Base-by-base conservation (phyloP, 2,888 invertebrate species). In the Harmothoe impar region DNA sequence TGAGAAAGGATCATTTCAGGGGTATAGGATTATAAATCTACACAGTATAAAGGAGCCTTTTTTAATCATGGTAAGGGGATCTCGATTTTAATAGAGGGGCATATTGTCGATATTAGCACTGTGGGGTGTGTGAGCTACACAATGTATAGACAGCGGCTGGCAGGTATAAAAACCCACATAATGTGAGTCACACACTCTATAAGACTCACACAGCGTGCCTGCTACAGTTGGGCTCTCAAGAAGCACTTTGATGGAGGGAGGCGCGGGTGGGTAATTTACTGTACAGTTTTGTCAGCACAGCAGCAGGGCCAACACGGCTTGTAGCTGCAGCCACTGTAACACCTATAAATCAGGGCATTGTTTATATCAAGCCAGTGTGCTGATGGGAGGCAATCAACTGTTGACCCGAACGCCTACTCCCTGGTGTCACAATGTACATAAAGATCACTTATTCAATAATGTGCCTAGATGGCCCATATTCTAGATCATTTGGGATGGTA, bases 331-430 rank as follows among this genome's bases (percentile, higher is more conserved):
- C 81, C 35, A 17, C 81, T 33, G 81, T 35, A 81, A n/a, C 81
- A 81, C 23, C 81, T 81, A 81, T 81, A 81, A 81, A 81, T 81
- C 81, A 81, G 20, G 3, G 43, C 43, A 81, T 81, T 81, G 81
- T 81, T 81, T 81, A 81, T 81, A 81, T 33, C 81, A 33, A 43
- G 81, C 35, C 43, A 43, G 81, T 17, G 81, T 35, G 81, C 15
- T 81, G 81, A 81, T 81, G 81, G 35, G 81, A 81, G 20, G 43
- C 81, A 81, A 81, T 81, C 25, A 81, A 81, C 81, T 81, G 81
- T 43, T 81, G 81, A 81, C 81, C 81, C 35, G 10, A n/a, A 15
- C 81, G 20, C 20, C 33, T 17, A 23, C 81, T 23, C 35, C 43
- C 81, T 35, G 25, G 29, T 29, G 31, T 72, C 72, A 72, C 25